Percentiles rank a stretch among this genome's conserved stretches.
These are phyloP conservation scores for Caloenas nicobarica DNA, from an alignment of 2,113 vertebrate species.

Conservation along the genomic window DNA sequence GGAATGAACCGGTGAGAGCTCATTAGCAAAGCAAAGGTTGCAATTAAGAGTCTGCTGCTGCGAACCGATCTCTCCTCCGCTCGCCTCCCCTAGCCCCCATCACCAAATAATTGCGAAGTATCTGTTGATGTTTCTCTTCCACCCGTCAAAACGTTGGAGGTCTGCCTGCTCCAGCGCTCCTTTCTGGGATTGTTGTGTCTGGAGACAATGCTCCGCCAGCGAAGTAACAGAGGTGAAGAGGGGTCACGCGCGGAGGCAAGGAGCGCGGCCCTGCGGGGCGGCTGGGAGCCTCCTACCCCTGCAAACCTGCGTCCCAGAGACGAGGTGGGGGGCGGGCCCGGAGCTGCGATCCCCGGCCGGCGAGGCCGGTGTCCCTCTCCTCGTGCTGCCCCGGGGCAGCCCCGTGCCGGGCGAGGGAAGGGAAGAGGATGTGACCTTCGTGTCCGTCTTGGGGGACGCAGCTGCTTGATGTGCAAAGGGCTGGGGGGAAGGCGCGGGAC, in stretches of 20 bases:
- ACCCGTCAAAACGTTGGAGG: slow-evolving; percentile 53
- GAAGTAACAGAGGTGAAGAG: slow-evolving; percentile 27
- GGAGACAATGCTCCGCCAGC: slow-evolving; percentile 35
- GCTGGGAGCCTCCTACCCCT: background rate
- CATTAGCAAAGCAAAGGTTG: slow-evolving; percentile 41
- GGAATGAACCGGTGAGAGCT: slow-evolving; percentile 16
- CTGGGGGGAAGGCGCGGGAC: too few relatives aligned
- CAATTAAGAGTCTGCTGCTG: slow-evolving; percentile 23
- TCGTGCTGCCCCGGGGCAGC: background rate
- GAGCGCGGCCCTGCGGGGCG: background rate
- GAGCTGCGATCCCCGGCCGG: background rate
- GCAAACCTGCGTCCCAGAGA: background rate
- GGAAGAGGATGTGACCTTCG: slow-evolving; percentile 22
- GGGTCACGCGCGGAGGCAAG: background rate
- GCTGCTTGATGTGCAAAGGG: background rate
- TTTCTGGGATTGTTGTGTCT: slow-evolving; percentile 54
- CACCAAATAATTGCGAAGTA: slow-evolving; percentile 21
- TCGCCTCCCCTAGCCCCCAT: slow-evolving; percentile 4
- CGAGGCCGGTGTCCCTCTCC: background rate
- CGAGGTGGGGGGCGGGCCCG: background rate
- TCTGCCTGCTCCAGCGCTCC: slow-evolving; percentile 25
- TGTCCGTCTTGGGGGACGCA: background rate
- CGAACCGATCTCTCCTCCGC: background rate
- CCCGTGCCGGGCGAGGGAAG: background rate
- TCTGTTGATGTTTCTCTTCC: slow-evolving; percentile 47